Conservation (phyloP, 2,113 vertebrate species). For the Ceyx margarethae region DNA sequence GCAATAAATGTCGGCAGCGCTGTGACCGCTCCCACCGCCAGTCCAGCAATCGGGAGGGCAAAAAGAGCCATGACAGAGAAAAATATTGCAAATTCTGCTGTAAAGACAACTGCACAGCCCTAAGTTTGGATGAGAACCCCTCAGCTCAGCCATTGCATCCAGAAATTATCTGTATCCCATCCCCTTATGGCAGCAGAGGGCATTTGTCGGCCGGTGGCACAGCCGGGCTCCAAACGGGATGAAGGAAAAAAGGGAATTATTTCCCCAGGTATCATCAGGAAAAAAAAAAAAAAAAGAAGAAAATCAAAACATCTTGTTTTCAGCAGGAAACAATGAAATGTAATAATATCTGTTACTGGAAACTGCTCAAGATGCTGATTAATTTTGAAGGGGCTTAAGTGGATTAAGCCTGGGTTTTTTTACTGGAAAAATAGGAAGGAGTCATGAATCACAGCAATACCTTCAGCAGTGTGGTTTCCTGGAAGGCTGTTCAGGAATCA, state of each 20-base stretch:
- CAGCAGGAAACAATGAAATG: conserved; percentile 30
- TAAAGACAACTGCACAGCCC: not conserved
- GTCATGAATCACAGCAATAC: not conserved
- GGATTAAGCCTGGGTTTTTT: not conserved
- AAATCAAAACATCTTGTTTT: conserved; percentile 49
- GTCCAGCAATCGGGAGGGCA: not conserved
- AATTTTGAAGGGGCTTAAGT: conserved; percentile 27
- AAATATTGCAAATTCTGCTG: not conserved
- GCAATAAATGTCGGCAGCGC: not conserved
- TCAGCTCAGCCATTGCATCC: not conserved
- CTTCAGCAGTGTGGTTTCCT: not conserved
- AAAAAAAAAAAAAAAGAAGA: conserved; percentile 31
- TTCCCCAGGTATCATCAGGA: conserved; percentile 43
- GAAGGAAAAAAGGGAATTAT: not conserved
- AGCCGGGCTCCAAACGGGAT: not conserved
- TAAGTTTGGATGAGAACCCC: not conserved
- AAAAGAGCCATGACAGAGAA: not conserved
- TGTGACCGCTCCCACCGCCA: not conserved
- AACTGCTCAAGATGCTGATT: conserved; percentile 35
- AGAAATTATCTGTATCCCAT: not conserved
- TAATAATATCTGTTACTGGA: conserved; percentile 40
- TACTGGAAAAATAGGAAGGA: conserved; percentile 8
- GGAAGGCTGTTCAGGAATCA: not conserved
- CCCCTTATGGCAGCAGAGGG: rapidly evolving
- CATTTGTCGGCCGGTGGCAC: rapidly evolving